These are phyloP conservation scores for Rhopalosiphum padi DNA, from an alignment of 1,140 invertebrate genomes.

Conservation along the genomic window DNA sequence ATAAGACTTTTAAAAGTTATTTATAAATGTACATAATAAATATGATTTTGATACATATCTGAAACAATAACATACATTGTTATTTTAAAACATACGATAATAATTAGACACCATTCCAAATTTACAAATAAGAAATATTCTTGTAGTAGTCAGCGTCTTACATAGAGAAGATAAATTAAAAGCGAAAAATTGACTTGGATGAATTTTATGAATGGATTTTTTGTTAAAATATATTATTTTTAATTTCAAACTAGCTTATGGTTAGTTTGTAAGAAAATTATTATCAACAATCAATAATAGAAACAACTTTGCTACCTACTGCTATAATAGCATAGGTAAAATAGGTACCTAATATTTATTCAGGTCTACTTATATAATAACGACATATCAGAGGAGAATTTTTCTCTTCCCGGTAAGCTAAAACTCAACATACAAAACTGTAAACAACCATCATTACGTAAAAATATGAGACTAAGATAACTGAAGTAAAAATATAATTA, in stretches of 20 bases:
- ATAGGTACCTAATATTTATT: neutral
- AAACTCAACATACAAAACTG: neutral
- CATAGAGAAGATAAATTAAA: neutral
- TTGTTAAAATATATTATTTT: neutral
- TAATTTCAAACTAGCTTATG: neutral
- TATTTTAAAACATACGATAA: neutral
- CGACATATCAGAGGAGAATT: neutral
- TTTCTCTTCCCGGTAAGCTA: neutral
- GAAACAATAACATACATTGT: neutral
- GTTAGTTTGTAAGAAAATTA: neutral
- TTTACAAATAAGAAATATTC: neutral
- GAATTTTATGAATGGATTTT: neutral
- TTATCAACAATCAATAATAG: neutral
- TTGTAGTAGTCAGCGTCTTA: neutral
- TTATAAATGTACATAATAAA: neutral
- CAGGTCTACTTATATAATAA: neutral
- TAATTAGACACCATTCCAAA: neutral
- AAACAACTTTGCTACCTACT: neutral
- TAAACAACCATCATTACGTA: neutral
- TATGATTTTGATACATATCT: neutral
- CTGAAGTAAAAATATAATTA: neutral
- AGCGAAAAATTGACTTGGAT: neutral
- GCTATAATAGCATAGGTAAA: too few species aligned
- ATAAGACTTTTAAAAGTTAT: neutral
- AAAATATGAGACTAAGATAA: neutral